These are phyloP conservation scores for Anagrus nilaparvatae DNA, from an alignment of 1,140 invertebrate genomes.

Conservation along the genomic window DNA sequence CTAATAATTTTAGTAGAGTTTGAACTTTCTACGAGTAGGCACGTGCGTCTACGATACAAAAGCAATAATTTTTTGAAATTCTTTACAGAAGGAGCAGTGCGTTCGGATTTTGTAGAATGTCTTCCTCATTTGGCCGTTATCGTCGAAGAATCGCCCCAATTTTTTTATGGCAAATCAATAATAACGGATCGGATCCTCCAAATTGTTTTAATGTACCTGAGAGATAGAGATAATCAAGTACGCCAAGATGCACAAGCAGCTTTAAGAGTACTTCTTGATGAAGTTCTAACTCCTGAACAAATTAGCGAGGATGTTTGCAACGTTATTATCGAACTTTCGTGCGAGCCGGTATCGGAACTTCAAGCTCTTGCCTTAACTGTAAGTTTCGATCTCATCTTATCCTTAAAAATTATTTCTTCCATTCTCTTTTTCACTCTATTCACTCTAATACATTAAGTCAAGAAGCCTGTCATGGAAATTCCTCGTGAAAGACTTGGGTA, in stretches of 20 bases:
- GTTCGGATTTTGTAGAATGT: conserved; percentile 54
- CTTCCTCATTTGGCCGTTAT: conserved; percentile 53
- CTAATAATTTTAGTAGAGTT: too few species aligned
- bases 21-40: too few species aligned
- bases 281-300: conserved; percentile 46
- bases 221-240: conserved; percentile 51
- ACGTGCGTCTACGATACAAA: too few species aligned
- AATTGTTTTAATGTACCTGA: conserved; percentile 50
- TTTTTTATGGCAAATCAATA: conserved; percentile 26
- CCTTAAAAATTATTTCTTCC: conserved; percentile 2
- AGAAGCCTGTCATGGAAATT: conserved; percentile 18
- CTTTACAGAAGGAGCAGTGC: conserved; percentile 46
- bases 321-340: conserved; percentile 30
- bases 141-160: conserved; percentile 44
- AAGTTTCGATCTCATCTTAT: conserved; percentile 26
- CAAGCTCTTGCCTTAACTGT: conserved; percentile 37
- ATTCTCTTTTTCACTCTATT: not conserved
- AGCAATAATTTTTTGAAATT: conserved; percentile 9
- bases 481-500: conserved; percentile 88
- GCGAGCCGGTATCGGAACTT: conserved; percentile 40
- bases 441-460: not conserved
- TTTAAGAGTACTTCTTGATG: conserved; percentile 51
- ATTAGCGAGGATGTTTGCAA: conserved; percentile 52
- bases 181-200: conserved; percentile 45
- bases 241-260: conserved; percentile 52